Conservation (phyloP, 2,888 invertebrate species). For the Mallateleia sp. region DNA sequence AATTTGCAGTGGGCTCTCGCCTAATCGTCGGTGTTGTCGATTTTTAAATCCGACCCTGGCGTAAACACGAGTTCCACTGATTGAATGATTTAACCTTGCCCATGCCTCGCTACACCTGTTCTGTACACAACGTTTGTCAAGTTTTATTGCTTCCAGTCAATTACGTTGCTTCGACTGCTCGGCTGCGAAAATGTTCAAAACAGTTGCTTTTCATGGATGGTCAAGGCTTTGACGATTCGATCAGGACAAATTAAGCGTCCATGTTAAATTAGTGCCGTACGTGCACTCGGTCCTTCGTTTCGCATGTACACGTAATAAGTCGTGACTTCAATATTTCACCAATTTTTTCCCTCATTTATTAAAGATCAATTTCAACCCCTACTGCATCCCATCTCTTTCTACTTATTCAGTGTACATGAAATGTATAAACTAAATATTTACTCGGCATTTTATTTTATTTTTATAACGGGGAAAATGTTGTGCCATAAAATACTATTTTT, state of each 20-base stretch:
- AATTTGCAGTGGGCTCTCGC: no score
- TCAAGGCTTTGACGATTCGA: conserved; percentile 53
- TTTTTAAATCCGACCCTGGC: conserved; percentile 40
- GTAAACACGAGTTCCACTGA: conserved; percentile 35
- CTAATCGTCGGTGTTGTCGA: not conserved
- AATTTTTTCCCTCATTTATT: conserved; percentile 9
- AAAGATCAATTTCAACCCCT: not conserved
- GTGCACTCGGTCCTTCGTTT: conserved; percentile 20
- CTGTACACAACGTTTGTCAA: conserved; percentile 55
- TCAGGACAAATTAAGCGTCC: conserved; percentile 27
- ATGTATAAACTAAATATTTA: no score
- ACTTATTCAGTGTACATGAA: no score
- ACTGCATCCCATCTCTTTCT: no score
- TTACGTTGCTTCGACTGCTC: conserved; percentile 44
- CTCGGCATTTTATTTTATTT: no score
- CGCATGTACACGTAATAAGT: conserved; percentile 20
- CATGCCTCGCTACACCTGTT: conserved; percentile 53
- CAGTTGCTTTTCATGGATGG: conserved; percentile 44
- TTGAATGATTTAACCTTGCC: conserved; percentile 57
- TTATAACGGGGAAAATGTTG: no score
- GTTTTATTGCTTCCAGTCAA: conserved; percentile 57
- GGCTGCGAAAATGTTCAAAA: conserved; percentile 47
- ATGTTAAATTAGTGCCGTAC: conserved; percentile 21
- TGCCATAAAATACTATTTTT: no score
- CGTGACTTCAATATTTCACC: not conserved